Evolutionary conservation across 2,113 vertebrate genomes (phyloP), one percentile per base, ranked within the genome.

Genomic region (Potamarius usumacintae): DNA sequence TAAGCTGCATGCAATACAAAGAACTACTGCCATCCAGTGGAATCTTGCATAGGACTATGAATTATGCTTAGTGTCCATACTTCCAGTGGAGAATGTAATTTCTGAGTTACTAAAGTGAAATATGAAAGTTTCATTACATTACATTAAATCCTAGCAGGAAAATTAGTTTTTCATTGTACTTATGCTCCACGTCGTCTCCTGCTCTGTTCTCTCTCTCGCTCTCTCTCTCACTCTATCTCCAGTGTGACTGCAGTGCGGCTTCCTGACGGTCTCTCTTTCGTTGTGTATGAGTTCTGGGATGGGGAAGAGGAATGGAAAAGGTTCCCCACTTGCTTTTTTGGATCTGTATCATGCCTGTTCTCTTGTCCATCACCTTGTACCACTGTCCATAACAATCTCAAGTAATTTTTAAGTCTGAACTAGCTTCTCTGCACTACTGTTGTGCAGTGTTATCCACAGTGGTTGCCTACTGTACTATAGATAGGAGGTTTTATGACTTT

Each of bases 211-310:
- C 67, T 18, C 55, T 58, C 55, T 17, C 27, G 10, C 55, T 80
- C 52, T 55, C 52, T 55, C 52, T 79, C 14, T 58, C 11, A 7
- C 15, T n/a, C 88, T 60, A 7, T 53, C 60, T 25, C 22, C 89
- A 98, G 98, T 58, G 94, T 97, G 60, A 96, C 97, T 0, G 97
- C 97, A 0, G 96, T 97, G 91, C 95, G 96, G 82, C 95, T 98
- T 82, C 96, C 96, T 0, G 97, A 98, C 0, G 96, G 96, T 22
- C 86, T 97, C 85, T 98, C 97, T 91, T 99, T 98, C 17, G 96
- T 98, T 3, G 80, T 99, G 85, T 98, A 99, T 0, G 97, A 98
- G 92, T 99, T 99, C 94, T 99, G 98, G 98, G 97, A 98, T 82
- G 97, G 96, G 0, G 97, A 98, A 86, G 96, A 97, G 34, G 97